These are phyloP conservation scores for Eledona agricola DNA, from an alignment of 2,888 invertebrate genomes.

Conservation along the genomic window DNA sequence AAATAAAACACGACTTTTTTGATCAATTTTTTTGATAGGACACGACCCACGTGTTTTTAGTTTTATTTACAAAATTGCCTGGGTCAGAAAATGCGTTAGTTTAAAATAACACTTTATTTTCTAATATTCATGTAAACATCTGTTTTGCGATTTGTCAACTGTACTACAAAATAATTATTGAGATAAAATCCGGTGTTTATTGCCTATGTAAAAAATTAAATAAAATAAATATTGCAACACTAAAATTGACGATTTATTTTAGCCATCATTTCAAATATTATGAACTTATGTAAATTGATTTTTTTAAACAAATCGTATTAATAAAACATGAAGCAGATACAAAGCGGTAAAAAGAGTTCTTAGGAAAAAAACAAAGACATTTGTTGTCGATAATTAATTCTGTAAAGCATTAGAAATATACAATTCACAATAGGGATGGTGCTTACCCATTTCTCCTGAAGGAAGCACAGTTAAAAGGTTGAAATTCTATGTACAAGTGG, in stretches of 20 bases:
- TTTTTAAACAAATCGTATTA: constrained; percentile 10
- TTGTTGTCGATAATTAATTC: constrained; percentile 12
- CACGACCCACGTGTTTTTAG: no score
- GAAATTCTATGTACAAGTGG: constrained; percentile 29
- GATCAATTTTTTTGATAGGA: no score
- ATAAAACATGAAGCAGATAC: constrained; percentile 22
- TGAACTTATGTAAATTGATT: no score
- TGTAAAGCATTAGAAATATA: constrained; percentile 33
- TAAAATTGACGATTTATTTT: constrained; percentile 35
- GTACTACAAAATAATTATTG: constrained; percentile 37
- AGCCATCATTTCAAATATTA: no score
- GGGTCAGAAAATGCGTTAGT: background rate
- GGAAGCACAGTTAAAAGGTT: constrained; percentile 37
- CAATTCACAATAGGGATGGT: constrained; percentile 35
- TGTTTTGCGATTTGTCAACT: constrained; percentile 31
- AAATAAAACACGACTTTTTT: no score
- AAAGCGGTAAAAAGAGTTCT: constrained; percentile 11
- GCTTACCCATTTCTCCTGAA: constrained; percentile 28
- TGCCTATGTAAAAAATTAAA: constrained; percentile 19
- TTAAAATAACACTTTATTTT: constrained; percentile 35
- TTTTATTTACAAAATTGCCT: background rate
- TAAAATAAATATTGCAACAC: constrained; percentile 28
- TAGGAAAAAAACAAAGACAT: constrained; percentile 3
- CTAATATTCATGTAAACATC: constrained; percentile 31
- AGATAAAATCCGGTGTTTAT: constrained; percentile 31